A percentile compares a stretch with the other conserved stretches of the same genome.
phyloP scores from a whole-genome alignment of 2,113 vertebrate species.

The Actenoides hombroni region DNA sequence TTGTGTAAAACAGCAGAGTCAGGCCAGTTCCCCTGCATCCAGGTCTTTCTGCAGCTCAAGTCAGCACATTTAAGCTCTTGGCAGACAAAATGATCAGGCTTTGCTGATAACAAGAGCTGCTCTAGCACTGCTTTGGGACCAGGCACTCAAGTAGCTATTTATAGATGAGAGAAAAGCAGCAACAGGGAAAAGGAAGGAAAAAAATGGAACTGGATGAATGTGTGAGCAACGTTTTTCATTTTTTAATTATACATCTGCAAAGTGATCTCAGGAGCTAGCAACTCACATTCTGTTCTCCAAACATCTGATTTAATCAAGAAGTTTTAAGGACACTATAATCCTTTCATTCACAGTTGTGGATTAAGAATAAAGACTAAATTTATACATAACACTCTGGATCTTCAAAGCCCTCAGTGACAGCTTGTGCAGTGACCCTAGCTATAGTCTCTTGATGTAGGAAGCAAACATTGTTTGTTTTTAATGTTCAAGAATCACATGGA shows the following conservation, averaged over 20 bases:
- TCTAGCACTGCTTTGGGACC: slow-evolving; percentile 23
- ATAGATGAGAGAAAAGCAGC: slow-evolving; percentile 31
- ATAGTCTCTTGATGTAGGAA: neutral
- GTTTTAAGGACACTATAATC: neutral
- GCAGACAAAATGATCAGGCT: neutral
- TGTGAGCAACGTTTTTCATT: slow-evolving; percentile 7
- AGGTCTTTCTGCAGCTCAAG: neutral
- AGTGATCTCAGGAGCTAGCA: neutral
- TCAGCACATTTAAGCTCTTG: neutral
- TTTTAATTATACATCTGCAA: slow-evolving; percentile 30
- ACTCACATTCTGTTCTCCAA: neutral
- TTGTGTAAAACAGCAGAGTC: neutral
- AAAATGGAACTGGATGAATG: neutral
- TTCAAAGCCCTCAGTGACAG: neutral
- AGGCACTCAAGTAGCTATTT: slow-evolving; percentile 4
- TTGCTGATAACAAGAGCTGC: slow-evolving; percentile 11
- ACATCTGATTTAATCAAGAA: neutral
- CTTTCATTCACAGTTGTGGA: neutral
- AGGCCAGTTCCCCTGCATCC: neutral
- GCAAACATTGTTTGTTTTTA: neutral
- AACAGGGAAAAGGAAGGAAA: slow-evolving; percentile 16
- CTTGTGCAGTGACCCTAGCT: neutral
- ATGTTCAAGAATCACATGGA: neutral
- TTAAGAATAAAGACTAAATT: neutral
- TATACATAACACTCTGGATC: neutral